These are phyloP conservation scores for Alouatta palliata DNA, from an alignment of 2,113 vertebrate genomes.

Conservation along the genomic window DNA sequence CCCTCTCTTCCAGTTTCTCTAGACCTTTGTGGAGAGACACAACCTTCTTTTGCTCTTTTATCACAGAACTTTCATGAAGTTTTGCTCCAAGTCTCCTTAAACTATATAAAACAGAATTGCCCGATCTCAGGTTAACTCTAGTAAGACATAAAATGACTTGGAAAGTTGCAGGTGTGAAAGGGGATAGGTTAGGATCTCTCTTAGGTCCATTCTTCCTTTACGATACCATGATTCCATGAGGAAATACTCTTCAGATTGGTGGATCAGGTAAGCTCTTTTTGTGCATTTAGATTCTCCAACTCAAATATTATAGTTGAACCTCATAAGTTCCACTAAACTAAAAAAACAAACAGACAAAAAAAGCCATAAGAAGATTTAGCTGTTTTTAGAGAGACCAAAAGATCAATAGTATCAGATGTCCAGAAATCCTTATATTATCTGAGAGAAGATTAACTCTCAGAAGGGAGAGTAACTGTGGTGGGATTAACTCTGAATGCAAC, in stretches of 20 bases:
- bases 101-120: conserved; percentile 3
- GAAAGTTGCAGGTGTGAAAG: not conserved
- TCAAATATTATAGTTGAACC: conserved; percentile 54
- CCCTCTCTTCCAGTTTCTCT: conserved; percentile 32
- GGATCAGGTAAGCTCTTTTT: conserved; percentile 19
- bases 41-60: conserved; percentile 6
- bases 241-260: not conserved
- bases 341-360: conserved; percentile 40
- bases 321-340: conserved; percentile 23
- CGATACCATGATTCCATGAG: not conserved
- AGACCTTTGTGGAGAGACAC: not conserved
- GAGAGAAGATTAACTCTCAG: conserved; percentile 14
- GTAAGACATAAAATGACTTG: not conserved
- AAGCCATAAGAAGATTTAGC: conserved; percentile 16
- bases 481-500: not conserved
- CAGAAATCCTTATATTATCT: conserved; percentile 25
- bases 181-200: not conserved
- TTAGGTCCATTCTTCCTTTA: not conserved
- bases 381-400: conserved; percentile 42
- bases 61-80: conserved; percentile 19
- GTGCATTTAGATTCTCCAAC: conserved; percentile 26
- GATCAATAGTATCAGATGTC: not conserved
- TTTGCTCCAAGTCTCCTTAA: not conserved
- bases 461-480: not conserved
- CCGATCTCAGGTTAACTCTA: not conserved